Percentiles rank a stretch among this genome's conserved stretches.
Conservation (phyloP, 2,113 vertebrate genomes). For the Strix aluco region DNA sequence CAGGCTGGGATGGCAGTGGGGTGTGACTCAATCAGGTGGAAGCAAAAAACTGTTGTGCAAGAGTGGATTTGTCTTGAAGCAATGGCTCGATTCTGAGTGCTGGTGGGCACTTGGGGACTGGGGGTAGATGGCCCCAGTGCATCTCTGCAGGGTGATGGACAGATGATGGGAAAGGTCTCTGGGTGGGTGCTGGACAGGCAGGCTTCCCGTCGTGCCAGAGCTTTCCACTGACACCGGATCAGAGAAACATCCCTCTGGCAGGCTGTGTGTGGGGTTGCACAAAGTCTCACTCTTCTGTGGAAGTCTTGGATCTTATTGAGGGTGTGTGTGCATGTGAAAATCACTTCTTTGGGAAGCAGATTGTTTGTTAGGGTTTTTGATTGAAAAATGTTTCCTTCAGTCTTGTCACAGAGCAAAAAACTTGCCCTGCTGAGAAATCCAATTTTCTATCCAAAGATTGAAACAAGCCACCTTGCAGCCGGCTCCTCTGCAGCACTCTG, state of each 20-base stretch:
- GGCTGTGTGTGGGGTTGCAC: neutral
- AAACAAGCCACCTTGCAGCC: neutral
- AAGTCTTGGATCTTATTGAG: neutral
- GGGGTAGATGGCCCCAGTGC: neutral
- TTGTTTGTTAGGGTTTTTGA: neutral
- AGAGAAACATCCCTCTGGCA: neutral
- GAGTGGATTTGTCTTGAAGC: neutral
- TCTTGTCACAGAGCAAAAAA: neutral
- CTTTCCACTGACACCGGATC: neutral
- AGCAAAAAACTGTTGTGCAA: neutral
- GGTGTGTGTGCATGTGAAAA: neutral
- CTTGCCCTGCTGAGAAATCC: constrained; percentile 30
- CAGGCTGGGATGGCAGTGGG: neutral
- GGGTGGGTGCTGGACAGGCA: neutral
- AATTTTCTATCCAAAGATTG: constrained; percentile 4
- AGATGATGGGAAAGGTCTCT: neutral
- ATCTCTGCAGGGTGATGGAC: neutral
- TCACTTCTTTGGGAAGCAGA: neutral
- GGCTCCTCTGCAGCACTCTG: neutral
- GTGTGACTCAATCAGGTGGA: neutral
- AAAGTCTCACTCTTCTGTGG: neutral
- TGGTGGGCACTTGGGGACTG: neutral
- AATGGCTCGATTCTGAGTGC: neutral
- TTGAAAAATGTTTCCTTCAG: constrained; percentile 9
- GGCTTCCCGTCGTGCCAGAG: neutral